Base-by-base conservation (phyloP, 2,888 invertebrate species). In the Nomada lathburiana region DNA sequence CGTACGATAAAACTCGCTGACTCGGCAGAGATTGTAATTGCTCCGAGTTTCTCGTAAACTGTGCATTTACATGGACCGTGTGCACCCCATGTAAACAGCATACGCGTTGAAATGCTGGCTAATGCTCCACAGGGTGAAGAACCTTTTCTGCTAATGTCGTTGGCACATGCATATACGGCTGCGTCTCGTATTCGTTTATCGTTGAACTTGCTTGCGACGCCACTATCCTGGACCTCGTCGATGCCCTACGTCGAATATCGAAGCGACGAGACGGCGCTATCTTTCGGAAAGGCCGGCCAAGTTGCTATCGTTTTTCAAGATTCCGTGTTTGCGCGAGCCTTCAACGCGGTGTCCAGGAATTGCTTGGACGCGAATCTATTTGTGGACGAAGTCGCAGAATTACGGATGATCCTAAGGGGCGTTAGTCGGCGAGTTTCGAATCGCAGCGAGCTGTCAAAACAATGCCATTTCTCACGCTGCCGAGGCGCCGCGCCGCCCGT, bases 381-480 rank as follows among this genome's bases (percentile, higher is more conserved):
- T 81, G 70, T 69, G 77, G 44, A 44, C 73, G 82, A 64, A 59
- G 47, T 77, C 67, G 74, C 62, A 42, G 60, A 71, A 75, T 82
- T 77, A 78, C 63, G 67, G 69, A 53, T 53, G 67, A 53, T 10
- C 36, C 26, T 70, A 77, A 76, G 76, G 75, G 65, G 62, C n/a
- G 52, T 42, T 42, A 63, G 53, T 68, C 74, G 52, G 77, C 67
- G 75, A 87, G 84, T 80, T 85, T 85, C 67, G 85, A 85, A 85
- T 79, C 82, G 76, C 79, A 80, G 86, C 84, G 82, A 87, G 89
- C 90, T 92, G 92, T 93, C 92, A 92, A 93, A 93, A 93, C 92
- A 93, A 88, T 89, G 87, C 89, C 90, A 90, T 93, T 91, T 89
- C 89, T 92, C 92, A 93, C 82, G 86, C 79, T 7, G 36, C 36